Conservation (phyloP, 2,888 invertebrate genomes). For the Corbicula japonica region DNA sequence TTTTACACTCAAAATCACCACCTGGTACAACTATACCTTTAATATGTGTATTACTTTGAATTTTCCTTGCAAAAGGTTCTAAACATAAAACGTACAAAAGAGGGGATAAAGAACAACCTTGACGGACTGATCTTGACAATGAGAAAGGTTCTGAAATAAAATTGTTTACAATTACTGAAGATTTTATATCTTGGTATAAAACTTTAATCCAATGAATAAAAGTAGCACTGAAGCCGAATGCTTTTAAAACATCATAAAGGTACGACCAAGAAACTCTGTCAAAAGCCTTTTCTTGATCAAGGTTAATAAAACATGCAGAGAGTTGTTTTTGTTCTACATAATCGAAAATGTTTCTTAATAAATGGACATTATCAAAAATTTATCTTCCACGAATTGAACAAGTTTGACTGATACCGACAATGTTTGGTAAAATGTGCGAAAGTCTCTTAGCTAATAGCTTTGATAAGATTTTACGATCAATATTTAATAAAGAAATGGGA, state of each 20-base stretch:
- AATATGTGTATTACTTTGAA: too few relatives aligned
- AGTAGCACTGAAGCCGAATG: slow-evolving; percentile 60
- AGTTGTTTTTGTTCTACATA: slow-evolving; percentile 56
- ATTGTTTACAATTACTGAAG: too few relatives aligned
- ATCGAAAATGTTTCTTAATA: slow-evolving; percentile 48
- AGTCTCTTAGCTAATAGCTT: slow-evolving; percentile 52
- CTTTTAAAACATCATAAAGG: slow-evolving; percentile 51
- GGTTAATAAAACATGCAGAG: slow-evolving; percentile 49
- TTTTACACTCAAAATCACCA: slow-evolving; percentile 17
- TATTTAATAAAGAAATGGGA: slow-evolving; percentile 66
- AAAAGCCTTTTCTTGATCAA: slow-evolving; percentile 71
- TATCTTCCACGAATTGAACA: slow-evolving; percentile 60
- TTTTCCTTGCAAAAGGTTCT: too few relatives aligned
- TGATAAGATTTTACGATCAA: slow-evolving; percentile 65
- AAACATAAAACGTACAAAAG: too few relatives aligned
- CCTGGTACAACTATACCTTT: slow-evolving; percentile 10
- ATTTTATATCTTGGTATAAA: too few relatives aligned
- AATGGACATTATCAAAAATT: slow-evolving; percentile 62
- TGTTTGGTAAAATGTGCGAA: slow-evolving; percentile 36
- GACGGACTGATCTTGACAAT: too few relatives aligned
- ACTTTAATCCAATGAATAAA: slow-evolving; percentile 60
- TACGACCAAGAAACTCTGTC: slow-evolving; percentile 65
- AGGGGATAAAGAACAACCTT: slow-evolving; percentile 52
- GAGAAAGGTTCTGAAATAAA: too few relatives aligned
- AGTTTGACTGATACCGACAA: too few relatives aligned